Conservation (phyloP, 2,888 invertebrate species). For the Villa cingulata region DNA sequence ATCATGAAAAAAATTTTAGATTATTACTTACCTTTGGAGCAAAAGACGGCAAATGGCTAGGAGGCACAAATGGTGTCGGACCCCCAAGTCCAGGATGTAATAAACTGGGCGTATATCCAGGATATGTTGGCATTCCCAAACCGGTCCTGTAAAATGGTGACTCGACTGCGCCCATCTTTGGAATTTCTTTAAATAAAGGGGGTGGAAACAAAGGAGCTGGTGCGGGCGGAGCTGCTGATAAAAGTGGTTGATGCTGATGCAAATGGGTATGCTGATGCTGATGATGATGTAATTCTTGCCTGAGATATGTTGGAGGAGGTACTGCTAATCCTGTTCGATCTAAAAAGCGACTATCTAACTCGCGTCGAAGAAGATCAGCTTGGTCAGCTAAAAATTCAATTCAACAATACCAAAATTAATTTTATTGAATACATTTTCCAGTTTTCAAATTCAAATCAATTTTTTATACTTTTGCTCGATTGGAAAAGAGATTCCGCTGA, state of each 20-base stretch:
- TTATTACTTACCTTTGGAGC: slow-evolving; percentile 72
- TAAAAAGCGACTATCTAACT: slow-evolving; percentile 79
- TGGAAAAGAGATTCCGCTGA: slow-evolving; percentile 80
- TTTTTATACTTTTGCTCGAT: slow-evolving; percentile 52
- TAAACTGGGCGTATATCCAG: slow-evolving; percentile 61
- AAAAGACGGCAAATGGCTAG: slow-evolving; percentile 72
- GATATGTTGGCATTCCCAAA: slow-evolving; percentile 62
- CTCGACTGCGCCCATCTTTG: slow-evolving; percentile 66
- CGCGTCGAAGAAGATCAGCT: slow-evolving; percentile 74
- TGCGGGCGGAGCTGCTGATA: slow-evolving; percentile 46
- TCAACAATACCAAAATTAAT: not conserved
- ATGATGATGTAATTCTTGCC: slow-evolving; percentile 85
- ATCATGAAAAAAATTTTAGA: no score
- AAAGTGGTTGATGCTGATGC: slow-evolving; percentile 68
- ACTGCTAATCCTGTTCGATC: slow-evolving; percentile 62
- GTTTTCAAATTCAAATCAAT: not conserved
- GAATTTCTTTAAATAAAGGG: slow-evolving; percentile 74
- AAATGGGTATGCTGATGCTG: slow-evolving; percentile 87
- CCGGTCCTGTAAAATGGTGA: slow-evolving; percentile 62
- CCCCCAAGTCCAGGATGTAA: slow-evolving; percentile 64
- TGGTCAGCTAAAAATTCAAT: slow-evolving; percentile 44
- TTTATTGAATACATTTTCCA: not conserved
- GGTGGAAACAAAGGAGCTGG: slow-evolving; percentile 43
- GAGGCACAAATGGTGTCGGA: slow-evolving; percentile 77
- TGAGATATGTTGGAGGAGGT: slow-evolving; percentile 45